A percentile compares a stretch with the other conserved stretches of the same genome.
Conservation (phyloP, 2,888 invertebrate species). For the Rotaria macrura region DNA sequence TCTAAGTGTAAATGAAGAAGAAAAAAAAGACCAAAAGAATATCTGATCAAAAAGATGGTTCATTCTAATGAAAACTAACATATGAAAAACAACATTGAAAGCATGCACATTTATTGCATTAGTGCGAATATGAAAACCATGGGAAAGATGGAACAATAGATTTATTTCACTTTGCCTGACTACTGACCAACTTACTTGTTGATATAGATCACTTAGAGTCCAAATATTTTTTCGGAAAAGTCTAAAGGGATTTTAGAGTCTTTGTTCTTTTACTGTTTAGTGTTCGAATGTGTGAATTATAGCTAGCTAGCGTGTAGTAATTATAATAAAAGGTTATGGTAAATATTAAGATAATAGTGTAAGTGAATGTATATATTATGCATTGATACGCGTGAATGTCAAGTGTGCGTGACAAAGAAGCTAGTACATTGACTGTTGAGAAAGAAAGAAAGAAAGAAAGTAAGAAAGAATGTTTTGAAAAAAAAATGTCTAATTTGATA, state of each 20-base stretch:
- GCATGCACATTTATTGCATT: not conserved
- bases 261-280: not conserved
- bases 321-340: not conserved
- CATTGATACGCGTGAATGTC: not conserved
- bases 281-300: not conserved
- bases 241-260: not conserved
- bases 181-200: not conserved
- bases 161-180: not conserved
- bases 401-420: not conserved
- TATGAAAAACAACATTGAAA: not conserved
- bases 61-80: not conserved
- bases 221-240: not conserved
- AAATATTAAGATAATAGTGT: not conserved
- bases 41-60: not conserved
- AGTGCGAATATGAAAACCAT: not conserved
- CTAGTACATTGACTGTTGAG: no score
- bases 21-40: not conserved
- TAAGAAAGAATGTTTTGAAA: not conserved
- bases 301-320: not conserved
- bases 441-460: not conserved
- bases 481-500: not conserved
- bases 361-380: not conserved
- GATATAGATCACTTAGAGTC: not conserved
- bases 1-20: conserved; percentile 54
- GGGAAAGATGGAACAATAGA: not conserved